phyloP scores from a whole-genome alignment of 2,888 invertebrate genomes.

The Anthoptus insignis region DNA sequence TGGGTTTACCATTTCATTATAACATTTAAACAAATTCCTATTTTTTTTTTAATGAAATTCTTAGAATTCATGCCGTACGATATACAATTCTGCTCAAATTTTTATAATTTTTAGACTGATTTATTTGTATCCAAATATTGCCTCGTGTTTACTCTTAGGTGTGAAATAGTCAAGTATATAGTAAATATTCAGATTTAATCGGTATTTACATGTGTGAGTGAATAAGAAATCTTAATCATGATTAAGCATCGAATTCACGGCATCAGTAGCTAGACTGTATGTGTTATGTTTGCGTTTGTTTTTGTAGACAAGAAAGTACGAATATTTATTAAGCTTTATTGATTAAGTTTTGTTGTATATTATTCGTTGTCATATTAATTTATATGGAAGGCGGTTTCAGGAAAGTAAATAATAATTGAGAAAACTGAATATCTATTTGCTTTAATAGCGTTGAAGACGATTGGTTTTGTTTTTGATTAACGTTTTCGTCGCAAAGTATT shows the following conservation, averaged over 20 bases:
- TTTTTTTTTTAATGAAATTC: slow-evolving; percentile 7
- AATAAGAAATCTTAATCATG: slow-evolving; percentile 38
- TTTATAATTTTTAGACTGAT: slow-evolving; percentile 53
- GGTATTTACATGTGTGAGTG: slow-evolving; percentile 47
- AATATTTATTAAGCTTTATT: neutral
- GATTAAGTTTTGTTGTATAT: neutral
- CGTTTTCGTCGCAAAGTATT: too few relatives aligned
- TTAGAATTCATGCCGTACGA: slow-evolving; percentile 57
- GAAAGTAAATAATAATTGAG: too few relatives aligned
- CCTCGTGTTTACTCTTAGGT: slow-evolving; percentile 28
- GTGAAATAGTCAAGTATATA: slow-evolving; percentile 15
- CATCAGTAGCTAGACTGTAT: slow-evolving; percentile 34
- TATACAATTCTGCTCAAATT: slow-evolving; percentile 74
- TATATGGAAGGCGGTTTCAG: neutral
- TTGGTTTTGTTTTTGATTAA: too few relatives aligned
- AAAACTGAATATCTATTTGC: too few relatives aligned
- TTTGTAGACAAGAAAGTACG: neutral
- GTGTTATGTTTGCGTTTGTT: slow-evolving; percentile 7
- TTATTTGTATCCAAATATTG: slow-evolving; percentile 39
- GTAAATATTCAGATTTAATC: slow-evolving; percentile 45
- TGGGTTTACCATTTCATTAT: slow-evolving; percentile 10
- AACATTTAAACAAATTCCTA: slow-evolving; percentile 7
- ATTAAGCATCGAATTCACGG: slow-evolving; percentile 46
- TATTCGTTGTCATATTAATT: neutral
- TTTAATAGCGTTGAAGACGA: too few relatives aligned